Conservation (phyloP, 1,140 invertebrate genomes). For the Charaxes varanes region DNA sequence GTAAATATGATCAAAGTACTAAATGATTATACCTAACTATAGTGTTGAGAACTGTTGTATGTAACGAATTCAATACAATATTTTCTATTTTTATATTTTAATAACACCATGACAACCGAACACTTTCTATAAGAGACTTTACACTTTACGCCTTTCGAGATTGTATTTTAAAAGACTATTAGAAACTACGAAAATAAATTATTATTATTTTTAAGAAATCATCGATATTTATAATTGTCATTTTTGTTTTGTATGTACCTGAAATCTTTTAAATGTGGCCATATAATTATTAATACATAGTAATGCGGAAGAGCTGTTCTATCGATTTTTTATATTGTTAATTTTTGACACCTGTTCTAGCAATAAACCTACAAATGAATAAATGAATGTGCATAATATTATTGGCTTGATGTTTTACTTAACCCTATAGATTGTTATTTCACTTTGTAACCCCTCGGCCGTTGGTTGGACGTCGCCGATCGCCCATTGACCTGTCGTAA, state of each 20-base stretch:
- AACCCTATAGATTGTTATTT: slow-evolving; percentile 79
- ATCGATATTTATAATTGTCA: slow-evolving; percentile 51
- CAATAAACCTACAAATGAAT: slow-evolving; percentile 53
- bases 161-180: slow-evolving; percentile 44
- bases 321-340: slow-evolving; percentile 50
- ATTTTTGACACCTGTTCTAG: slow-evolving; percentile 59
- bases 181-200: slow-evolving; percentile 62
- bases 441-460: slow-evolving; percentile 91
- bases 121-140: slow-evolving; percentile 38
- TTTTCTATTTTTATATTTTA: slow-evolving; percentile 55
- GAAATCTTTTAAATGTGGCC: slow-evolving; percentile 67
- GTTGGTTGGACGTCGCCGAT: slow-evolving; percentile 90
- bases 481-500: slow-evolving; percentile 82
- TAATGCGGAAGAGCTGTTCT: slow-evolving; percentile 34
- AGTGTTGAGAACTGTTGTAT: too few species aligned
- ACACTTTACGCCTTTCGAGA: slow-evolving; percentile 24
- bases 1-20: too few species aligned
- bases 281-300: slow-evolving; percentile 54
- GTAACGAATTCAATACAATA: slow-evolving; percentile 40
- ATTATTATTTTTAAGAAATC: slow-evolving; percentile 58
- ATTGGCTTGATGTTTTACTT: slow-evolving; percentile 28
- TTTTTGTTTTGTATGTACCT: slow-evolving; percentile 65
- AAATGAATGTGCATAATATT: slow-evolving; percentile 59
- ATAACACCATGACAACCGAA: slow-evolving; percentile 40
- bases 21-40: too few species aligned